A percentile compares a stretch with the other conserved stretches of the same genome.
Evolutionary conservation across 1,140 invertebrate genomes (phyloP).

Genomic region (Halyomorpha halys): DNA sequence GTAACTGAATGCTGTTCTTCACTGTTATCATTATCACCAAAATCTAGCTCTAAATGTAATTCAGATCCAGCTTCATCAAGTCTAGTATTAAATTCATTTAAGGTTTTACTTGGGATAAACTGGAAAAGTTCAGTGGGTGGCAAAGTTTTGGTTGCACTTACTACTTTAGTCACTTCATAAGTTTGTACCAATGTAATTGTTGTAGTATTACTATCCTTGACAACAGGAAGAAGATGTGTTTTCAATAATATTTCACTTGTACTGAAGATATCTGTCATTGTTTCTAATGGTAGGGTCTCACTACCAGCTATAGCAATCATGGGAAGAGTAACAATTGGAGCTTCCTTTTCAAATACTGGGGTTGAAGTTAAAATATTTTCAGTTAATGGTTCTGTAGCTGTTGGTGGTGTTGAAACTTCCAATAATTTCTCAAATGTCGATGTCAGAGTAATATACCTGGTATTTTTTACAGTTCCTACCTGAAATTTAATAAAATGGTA

Average conservation of each 20-base stretch:
- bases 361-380: slow-evolving; percentile 76
- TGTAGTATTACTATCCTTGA: slow-evolving; percentile 58
- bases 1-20: slow-evolving; percentile 40
- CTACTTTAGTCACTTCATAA: slow-evolving; percentile 71
- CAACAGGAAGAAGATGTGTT: slow-evolving; percentile 72
- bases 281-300: slow-evolving; percentile 72
- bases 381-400: slow-evolving; percentile 58
- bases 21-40: slow-evolving; percentile 56
- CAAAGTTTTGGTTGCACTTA: slow-evolving; percentile 76
- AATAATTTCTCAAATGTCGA: slow-evolving; percentile 68
- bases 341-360: slow-evolving; percentile 49
- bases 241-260: slow-evolving; percentile 77
- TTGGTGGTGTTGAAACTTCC: slow-evolving; percentile 42
- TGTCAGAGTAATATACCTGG: slow-evolving; percentile 71
- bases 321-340: slow-evolving; percentile 68
- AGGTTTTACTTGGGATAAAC: slow-evolving; percentile 72
- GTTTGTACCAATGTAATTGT: slow-evolving; percentile 75
- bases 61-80: slow-evolving; percentile 80
- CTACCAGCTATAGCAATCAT: slow-evolving; percentile 60
- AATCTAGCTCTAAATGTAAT: slow-evolving; percentile 70
- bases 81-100: slow-evolving; percentile 78
- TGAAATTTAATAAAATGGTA: slow-evolving; percentile 37
- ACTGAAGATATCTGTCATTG: slow-evolving; percentile 80
- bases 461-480: slow-evolving; percentile 77
- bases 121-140: slow-evolving; percentile 77